A percentile compares a stretch with the other conserved stretches of the same genome.
Conservation (phyloP, 2,113 vertebrate genomes). For the Alexandromys fortis region DNA sequence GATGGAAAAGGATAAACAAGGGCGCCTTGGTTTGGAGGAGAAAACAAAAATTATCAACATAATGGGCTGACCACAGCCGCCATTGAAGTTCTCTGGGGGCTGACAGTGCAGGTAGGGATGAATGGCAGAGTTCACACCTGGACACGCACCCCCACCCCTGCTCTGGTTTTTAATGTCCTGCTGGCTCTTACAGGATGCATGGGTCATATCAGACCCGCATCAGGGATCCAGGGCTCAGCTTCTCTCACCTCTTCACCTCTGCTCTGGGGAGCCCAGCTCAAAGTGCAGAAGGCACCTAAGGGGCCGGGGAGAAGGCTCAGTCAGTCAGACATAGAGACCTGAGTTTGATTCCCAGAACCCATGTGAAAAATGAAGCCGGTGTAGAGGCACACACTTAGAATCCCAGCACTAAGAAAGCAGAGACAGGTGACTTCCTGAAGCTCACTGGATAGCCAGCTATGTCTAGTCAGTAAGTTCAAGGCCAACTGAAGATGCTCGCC, state of each 20-base stretch:
- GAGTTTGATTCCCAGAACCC: background rate
- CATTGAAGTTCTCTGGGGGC: constrained; percentile 84
- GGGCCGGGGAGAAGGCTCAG: too few species aligned
- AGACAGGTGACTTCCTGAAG: background rate
- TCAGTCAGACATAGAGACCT: background rate
- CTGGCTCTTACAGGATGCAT: background rate
- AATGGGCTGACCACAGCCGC: constrained; percentile 83
- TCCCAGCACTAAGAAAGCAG: background rate
- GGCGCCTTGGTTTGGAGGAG: constrained; percentile 78
- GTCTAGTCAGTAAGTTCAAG: background rate
- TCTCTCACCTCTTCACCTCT: background rate
- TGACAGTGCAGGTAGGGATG: constrained; percentile 84
- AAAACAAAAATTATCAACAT: constrained; percentile 84
- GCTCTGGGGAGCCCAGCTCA: background rate
- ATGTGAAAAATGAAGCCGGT: background rate
- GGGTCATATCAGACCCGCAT: background rate
- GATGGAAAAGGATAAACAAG: constrained; percentile 76
- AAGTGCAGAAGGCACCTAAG: background rate
- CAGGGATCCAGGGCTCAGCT: background rate
- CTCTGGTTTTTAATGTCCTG: constrained; percentile 83
- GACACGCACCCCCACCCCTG: constrained; percentile 26
- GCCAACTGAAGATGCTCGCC: background rate
- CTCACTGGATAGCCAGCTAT: background rate
- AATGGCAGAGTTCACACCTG: constrained; percentile 83
- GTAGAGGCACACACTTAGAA: background rate